A percentile compares a stretch with the other conserved stretches of the same genome.
Evolutionary conservation across 2,113 vertebrate species (phyloP).

Genomic region (Hemiscyllium ocellatum): DNA sequence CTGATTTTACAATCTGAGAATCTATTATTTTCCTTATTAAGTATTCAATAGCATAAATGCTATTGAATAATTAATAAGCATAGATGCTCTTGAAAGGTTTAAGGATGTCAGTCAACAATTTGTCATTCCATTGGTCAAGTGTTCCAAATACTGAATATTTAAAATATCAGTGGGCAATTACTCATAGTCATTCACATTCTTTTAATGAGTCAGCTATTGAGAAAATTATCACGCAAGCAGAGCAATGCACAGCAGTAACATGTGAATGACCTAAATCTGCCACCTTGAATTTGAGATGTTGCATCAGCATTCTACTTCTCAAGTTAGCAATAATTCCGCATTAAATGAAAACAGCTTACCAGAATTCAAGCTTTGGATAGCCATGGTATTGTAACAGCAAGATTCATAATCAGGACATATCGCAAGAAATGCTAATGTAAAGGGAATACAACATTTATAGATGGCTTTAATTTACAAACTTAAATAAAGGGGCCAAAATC

Average conservation of each 20-base stretch:
- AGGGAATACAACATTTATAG: no score
- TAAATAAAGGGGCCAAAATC: not conserved
- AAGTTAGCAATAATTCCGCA: not conserved
- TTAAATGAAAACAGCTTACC: not conserved
- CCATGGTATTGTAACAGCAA: not conserved
- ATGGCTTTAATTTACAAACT: not conserved
- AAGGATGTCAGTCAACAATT: not conserved
- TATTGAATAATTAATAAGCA: not conserved
- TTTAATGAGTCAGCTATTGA: not conserved
- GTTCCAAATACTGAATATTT: not conserved
- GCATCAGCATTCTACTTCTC: not conserved
- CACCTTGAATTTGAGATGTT: not conserved
- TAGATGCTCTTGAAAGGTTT: not conserved
- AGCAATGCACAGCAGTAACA: not conserved
- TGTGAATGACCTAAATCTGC: constrained; percentile 18
- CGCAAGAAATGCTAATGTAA: no score
- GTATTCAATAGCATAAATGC: not conserved
- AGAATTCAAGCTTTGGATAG: not conserved
- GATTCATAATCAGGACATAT: no score
- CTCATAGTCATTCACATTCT: not conserved
- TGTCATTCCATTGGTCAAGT: not conserved
- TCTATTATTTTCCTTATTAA: not conserved
- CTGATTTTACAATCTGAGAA: not conserved
- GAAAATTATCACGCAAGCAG: not conserved
- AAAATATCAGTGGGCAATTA: not conserved